phyloP scores from a whole-genome alignment of 2,888 invertebrate species.

The Vandiemenella viatica region DNA sequence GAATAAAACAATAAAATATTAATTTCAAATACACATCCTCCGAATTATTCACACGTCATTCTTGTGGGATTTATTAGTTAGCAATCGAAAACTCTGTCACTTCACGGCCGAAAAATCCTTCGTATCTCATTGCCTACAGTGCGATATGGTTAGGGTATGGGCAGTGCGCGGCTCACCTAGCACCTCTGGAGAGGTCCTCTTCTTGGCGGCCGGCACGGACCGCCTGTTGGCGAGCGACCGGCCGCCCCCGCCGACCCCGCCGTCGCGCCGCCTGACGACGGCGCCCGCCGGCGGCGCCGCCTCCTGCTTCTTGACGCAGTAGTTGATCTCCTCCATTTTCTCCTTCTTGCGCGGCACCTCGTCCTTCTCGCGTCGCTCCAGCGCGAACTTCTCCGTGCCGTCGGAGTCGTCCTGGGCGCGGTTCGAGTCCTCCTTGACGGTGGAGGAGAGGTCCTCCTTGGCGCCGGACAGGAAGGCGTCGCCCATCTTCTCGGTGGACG shows the following conservation, averaged over 20 bases:
- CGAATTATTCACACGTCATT: too few species aligned
- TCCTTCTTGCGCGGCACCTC: conserved; percentile 37
- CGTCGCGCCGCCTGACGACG: conserved; percentile 11
- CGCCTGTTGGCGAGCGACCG: conserved; percentile 12
- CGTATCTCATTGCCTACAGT: too few species aligned
- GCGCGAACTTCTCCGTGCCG: conserved; percentile 17
- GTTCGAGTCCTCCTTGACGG: not conserved
- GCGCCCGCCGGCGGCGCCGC: conserved; percentile 1
- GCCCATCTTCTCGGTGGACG: conserved; percentile 28
- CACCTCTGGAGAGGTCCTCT: conserved; percentile 28
- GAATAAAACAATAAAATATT: too few species aligned
- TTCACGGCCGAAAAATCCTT: too few species aligned
- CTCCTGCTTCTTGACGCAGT: conserved; percentile 25
- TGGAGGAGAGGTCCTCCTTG: conserved; percentile 34
- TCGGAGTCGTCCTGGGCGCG: conserved; percentile 1
- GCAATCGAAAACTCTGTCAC: too few species aligned
- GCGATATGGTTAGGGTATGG: too few species aligned
- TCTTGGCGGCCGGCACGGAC: conserved; percentile 27
- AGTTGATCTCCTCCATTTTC: conserved; percentile 33
- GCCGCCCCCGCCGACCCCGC: conserved; percentile 3
- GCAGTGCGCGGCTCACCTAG: conserved; percentile 32
- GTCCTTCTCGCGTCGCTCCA: conserved; percentile 27
- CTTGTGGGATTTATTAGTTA: too few species aligned
- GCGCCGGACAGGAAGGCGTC: conserved; percentile 44
- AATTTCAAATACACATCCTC: too few species aligned